Conservation (phyloP, 2,888 invertebrate species). For the Caenorhabditis virilis region DNA sequence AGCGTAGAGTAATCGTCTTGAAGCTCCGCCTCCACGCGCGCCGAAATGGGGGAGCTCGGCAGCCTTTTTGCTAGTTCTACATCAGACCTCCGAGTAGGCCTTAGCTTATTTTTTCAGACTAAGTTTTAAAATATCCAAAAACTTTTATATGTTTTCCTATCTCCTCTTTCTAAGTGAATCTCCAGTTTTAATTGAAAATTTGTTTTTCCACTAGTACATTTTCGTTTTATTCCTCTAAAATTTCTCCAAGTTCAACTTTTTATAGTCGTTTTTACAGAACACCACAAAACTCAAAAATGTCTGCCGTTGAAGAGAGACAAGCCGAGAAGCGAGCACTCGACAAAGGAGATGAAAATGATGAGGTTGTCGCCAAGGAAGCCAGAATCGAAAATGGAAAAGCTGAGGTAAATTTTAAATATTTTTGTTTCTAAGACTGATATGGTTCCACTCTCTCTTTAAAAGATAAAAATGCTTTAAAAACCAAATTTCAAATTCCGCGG, state of each 20-base stretch:
- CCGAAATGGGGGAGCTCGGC: conserved; percentile 47
- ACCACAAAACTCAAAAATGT: conserved; percentile 26
- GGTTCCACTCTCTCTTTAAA: too few relatives aligned
- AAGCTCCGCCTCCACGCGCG: conserved; percentile 50
- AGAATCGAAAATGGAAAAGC: conserved; percentile 50
- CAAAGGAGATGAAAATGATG: conserved; percentile 49
- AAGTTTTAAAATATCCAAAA: neutral
- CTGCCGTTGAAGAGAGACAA: conserved; percentile 53
- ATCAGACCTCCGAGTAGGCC: neutral
- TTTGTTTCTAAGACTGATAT: too few relatives aligned
- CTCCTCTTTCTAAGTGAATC: neutral
- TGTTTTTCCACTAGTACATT: neutral
- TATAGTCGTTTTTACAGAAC: conserved; percentile 14
- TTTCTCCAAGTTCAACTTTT: neutral
- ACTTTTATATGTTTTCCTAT: neutral
- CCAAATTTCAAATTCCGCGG: neutral
- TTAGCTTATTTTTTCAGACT: neutral
- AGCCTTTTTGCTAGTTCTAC: neutral
- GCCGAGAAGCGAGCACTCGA: conserved; percentile 48
- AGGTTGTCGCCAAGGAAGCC: conserved; percentile 48
- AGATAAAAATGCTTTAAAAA: too few relatives aligned
- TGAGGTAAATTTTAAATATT: conserved; percentile 31
- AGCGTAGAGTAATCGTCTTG: conserved; percentile 45
- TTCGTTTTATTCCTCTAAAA: neutral
- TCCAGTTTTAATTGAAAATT: neutral